These are phyloP conservation scores for Megaceryle alcyon DNA, from an alignment of 2,797 vertebrate species.

Conservation along the genomic window DNA sequence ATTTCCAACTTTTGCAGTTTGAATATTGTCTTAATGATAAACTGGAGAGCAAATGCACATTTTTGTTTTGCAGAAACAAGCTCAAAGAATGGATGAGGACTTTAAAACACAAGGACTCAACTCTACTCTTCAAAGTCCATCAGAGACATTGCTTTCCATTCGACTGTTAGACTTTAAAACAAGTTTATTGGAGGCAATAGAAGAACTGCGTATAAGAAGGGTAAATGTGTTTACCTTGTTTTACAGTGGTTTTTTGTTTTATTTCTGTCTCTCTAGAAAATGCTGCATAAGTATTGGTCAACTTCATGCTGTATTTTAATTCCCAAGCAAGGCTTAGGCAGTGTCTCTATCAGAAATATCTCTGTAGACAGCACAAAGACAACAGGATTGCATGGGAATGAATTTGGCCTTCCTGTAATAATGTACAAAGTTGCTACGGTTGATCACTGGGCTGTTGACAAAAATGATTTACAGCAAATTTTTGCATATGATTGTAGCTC, in stretches of 20 bases:
- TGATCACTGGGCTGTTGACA: neutral
- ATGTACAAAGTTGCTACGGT: neutral
- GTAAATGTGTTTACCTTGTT: conserved; percentile 72
- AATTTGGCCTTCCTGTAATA: neutral
- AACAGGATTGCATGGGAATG: neutral
- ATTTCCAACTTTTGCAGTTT: neutral
- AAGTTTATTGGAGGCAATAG: conserved; percentile 86
- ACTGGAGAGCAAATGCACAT: neutral
- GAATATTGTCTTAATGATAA: neutral
- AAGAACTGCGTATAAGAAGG: conserved; percentile 91
- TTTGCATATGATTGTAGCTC: neutral
- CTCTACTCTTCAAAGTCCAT: conserved; percentile 71
- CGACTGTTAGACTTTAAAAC: conserved; percentile 90
- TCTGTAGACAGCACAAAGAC: neutral
- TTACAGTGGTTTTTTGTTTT: neutral
- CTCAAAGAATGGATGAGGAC: conserved; percentile 72
- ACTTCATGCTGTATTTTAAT: neutral
- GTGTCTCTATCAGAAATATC: neutral
- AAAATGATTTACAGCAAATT: neutral
- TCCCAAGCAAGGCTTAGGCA: neutral
- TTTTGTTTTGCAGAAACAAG: conserved; percentile 68
- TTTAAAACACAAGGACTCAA: conserved; percentile 57
- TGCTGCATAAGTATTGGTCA: neutral
- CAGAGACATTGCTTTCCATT: conserved; percentile 83
- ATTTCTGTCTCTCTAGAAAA: neutral